Base-by-base conservation (phyloP, 2,888 invertebrate species). In the Hydriomena furcata region DNA sequence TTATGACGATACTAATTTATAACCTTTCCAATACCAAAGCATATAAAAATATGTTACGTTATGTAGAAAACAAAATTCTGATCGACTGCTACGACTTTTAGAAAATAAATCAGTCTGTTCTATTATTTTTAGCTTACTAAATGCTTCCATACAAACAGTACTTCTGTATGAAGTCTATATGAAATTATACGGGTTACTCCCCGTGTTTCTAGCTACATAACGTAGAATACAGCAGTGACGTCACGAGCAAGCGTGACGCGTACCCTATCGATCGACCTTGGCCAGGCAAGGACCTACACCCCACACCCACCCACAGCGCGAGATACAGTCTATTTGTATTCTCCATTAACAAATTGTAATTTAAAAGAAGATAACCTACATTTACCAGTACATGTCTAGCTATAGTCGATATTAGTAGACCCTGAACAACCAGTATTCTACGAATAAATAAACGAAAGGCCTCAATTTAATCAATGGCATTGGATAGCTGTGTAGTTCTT, bases 201-300 rank as follows among this genome's bases (percentile, higher is more conserved):
- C 20, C 38, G 43, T 17, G 20, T 28, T 7, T 24, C 13, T 41
- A 1, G 12, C 13, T 37, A 37, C 32, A 30, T 35, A 35, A 40
- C 10, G 23, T 27, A 41, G 23, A 24, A 24, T 20, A 40, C 31
- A 36, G 10, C n/a, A 28, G 23, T 48, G 36, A 46, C 49, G 55
- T 52, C 47, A 44, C 38, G 30, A 34, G 43, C 37, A 21, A 37
- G 40, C 24, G 25, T 56, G 52, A 52, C 52, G 47, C 36, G 53
- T 40, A 27, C 50, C 42, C 36, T 52, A 61, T 59, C 59, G 61
- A 73, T 69, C 68, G 66, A 67, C 73, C 73, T 73, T 73, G 67
- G 65, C 41, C 56, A 20, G 40, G 38, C 61, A 58, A 62, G 63
- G 61, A 64, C 64, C 38, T 45, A 24, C 63, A 62, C 66, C 61